A percentile compares a stretch with the other conserved stretches of the same genome.
Conservation (phyloP, 1,140 invertebrate species). For the Orius laevigatus region DNA sequence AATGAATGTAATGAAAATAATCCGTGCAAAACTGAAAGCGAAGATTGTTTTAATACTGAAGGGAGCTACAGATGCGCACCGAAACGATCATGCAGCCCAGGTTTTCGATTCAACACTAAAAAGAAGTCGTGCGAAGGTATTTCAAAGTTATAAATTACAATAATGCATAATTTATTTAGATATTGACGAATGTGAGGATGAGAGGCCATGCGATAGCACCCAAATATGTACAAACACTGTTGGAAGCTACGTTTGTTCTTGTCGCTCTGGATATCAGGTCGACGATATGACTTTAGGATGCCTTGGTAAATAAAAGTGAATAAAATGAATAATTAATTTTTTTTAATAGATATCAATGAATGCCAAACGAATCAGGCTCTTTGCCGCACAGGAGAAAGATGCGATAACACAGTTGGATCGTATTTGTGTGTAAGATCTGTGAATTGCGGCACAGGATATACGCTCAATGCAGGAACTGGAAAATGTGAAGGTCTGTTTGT, state of each 20-base stretch:
- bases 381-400: slow-evolving; percentile 53
- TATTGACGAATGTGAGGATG: slow-evolving; percentile 36
- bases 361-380: slow-evolving; percentile 37
- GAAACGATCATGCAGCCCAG: background rate
- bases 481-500: slow-evolving; percentile 58
- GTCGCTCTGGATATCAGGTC: slow-evolving; percentile 32
- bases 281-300: slow-evolving; percentile 37
- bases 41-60: no score
- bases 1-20: no score
- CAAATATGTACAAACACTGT: slow-evolving; percentile 34
- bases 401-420: slow-evolving; percentile 79
- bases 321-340: background rate
- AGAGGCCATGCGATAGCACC: slow-evolving; percentile 31
- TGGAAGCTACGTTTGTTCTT: slow-evolving; percentile 35
- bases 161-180: slow-evolving; percentile 27
- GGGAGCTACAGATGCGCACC: no score
- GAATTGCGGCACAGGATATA: slow-evolving; percentile 92
- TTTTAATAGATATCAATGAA: slow-evolving; percentile 42
- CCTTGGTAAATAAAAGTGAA: slow-evolving; percentile 26
- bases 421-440: slow-evolving; percentile 66
- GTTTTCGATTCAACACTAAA: background rate
- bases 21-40: no score
- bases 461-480: slow-evolving; percentile 70
- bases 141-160: background rate
- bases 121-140: background rate